These are phyloP conservation scores for Alaudala cheleensis DNA, from an alignment of 2,113 vertebrate genomes.

Conservation along the genomic window DNA sequence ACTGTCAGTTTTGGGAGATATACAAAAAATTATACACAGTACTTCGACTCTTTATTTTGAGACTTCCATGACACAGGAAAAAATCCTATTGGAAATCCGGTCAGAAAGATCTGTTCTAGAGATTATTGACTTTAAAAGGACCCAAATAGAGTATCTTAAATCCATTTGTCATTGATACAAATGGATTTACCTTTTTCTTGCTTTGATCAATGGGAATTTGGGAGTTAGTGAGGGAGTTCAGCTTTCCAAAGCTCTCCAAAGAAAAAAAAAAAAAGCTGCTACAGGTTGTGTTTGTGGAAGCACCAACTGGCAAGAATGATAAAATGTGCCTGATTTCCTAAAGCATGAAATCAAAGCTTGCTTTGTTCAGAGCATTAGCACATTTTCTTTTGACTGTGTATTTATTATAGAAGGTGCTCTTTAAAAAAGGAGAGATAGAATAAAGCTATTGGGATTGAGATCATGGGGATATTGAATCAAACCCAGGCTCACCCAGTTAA, in stretches of 20 bases:
- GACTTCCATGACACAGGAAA: neutral
- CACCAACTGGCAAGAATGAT: neutral
- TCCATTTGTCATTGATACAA: slow-evolving; percentile 17
- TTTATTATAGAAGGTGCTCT: neutral
- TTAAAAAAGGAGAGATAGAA: neutral
- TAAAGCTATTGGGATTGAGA: neutral
- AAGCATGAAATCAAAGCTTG: slow-evolving; percentile 51
- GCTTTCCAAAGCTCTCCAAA: neutral
- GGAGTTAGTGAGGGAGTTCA: neutral
- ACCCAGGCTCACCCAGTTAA: neutral
- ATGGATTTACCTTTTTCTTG: slow-evolving; percentile 20
- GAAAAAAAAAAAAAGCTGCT: neutral
- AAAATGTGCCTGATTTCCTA: slow-evolving; percentile 49
- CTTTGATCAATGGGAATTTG: slow-evolving; percentile 56
- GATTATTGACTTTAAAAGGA: slow-evolving; percentile 25
- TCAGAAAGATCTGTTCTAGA: neutral
- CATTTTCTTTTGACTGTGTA: slow-evolving; percentile 16
- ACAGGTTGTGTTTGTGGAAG: slow-evolving; percentile 20
- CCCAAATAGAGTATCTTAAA: slow-evolving; percentile 2
- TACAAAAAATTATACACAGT: neutral
- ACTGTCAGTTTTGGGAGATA: neutral
- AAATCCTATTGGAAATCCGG: neutral
- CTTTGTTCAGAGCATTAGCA: slow-evolving; percentile 40
- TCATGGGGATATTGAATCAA: neutral
- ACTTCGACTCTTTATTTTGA: neutral